These are phyloP conservation scores for Drosophila subquinaria DNA, from an alignment of 2,888 invertebrate species.

Conservation along the genomic window DNA sequence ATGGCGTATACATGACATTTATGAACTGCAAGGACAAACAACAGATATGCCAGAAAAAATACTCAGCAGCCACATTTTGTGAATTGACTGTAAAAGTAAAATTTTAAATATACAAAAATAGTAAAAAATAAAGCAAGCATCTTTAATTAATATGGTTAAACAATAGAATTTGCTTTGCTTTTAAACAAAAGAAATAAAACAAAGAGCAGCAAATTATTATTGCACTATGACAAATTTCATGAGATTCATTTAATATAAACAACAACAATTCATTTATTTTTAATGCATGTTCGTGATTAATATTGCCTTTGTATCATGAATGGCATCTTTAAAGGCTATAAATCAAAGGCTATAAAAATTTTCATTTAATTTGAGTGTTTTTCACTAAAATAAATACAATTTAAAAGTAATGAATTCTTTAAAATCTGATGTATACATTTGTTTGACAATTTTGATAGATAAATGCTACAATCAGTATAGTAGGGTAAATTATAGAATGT, in stretches of 20 bases:
- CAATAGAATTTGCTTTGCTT: background rate
- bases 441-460: too few species aligned
- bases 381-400: too few species aligned
- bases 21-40: conserved; percentile 38
- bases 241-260: background rate
- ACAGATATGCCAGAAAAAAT: background rate
- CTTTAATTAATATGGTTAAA: background rate
- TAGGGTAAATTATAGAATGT: too few species aligned
- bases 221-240: background rate
- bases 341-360: background rate
- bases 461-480: too few species aligned
- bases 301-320: background rate
- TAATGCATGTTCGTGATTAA: background rate
- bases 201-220: too few species aligned
- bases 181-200: background rate
- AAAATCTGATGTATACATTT: too few species aligned
- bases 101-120: background rate
- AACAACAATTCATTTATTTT: background rate
- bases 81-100: background rate
- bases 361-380: too few species aligned
- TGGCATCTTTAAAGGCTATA: background rate
- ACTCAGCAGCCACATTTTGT: background rate
- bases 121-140: background rate
- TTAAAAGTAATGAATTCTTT: too few species aligned
- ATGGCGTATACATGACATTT: conserved; percentile 48